Evolutionary conservation across 2,888 invertebrate genomes (phyloP).

Genomic region (Acronicta aceris): DNA sequence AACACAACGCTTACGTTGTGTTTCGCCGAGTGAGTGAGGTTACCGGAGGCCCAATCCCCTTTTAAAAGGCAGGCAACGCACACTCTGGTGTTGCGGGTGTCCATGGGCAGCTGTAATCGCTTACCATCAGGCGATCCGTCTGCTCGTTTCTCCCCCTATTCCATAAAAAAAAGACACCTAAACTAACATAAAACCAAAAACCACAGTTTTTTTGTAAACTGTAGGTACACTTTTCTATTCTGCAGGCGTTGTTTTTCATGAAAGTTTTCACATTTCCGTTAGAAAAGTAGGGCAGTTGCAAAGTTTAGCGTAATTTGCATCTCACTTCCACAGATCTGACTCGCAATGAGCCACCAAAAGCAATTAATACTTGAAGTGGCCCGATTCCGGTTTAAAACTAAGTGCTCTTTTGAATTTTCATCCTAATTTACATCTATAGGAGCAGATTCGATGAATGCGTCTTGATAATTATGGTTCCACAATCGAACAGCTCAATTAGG

Average conservation of each 20-base stretch:
- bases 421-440: constrained; percentile 77
- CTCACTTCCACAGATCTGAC: constrained; percentile 84
- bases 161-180: background rate
- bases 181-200: constrained; percentile 39
- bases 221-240: constrained; percentile 69
- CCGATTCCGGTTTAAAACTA: constrained; percentile 85
- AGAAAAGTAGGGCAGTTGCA: constrained; percentile 84
- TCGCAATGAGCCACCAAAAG: constrained; percentile 87
- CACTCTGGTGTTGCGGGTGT: too few species aligned
- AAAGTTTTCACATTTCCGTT: constrained; percentile 84
- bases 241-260: constrained; percentile 76
- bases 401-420: constrained; percentile 86
- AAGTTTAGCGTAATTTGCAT: constrained; percentile 87
- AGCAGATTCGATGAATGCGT: constrained; percentile 61
- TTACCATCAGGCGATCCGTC: too few species aligned
- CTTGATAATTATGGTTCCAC: constrained; percentile 41
- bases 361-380: constrained; percentile 88
- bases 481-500: constrained; percentile 40
- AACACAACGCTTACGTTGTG: too few species aligned
- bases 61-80: too few species aligned
- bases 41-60: too few species aligned
- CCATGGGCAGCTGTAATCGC: too few species aligned
- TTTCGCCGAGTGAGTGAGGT: too few species aligned
- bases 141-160: too few species aligned
- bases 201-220: constrained; percentile 55